A percentile compares a stretch with the other conserved stretches of the same genome.
These are phyloP conservation scores for Miniopterus natalensis DNA, from an alignment of 2,113 vertebrate species.

Conservation along the genomic window DNA sequence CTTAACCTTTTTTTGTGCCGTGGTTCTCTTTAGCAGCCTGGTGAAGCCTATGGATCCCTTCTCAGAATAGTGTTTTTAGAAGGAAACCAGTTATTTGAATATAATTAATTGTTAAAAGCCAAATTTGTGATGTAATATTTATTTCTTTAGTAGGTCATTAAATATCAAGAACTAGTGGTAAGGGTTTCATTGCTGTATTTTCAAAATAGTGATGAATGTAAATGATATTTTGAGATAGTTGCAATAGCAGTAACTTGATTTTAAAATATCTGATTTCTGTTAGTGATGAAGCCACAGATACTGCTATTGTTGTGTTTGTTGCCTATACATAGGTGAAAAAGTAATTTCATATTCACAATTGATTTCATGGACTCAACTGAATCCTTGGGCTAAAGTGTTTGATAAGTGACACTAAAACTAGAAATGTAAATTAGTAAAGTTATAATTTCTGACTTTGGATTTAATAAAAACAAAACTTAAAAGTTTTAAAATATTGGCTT, in stretches of 20 bases:
- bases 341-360: slow-evolving; percentile 33
- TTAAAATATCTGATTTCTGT: slow-evolving; percentile 35
- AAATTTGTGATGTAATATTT: not conserved
- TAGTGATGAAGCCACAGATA: not conserved
- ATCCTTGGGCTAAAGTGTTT: slow-evolving; percentile 44
- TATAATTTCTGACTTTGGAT: not conserved
- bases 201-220: not conserved
- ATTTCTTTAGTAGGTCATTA: not conserved
- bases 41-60: not conserved
- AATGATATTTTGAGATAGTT: slow-evolving; percentile 9
- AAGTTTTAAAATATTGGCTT: slow-evolving; percentile 11
- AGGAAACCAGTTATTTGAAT: slow-evolving; percentile 28
- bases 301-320: not conserved
- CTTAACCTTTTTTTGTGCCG: not conserved
- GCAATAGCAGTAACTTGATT: not conserved
- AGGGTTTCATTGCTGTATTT: not conserved
- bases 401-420: not conserved
- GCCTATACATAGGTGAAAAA: not conserved
- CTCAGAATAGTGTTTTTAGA: not conserved
- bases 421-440: slow-evolving; percentile 19
- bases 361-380: not conserved
- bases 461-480: slow-evolving; percentile 35
- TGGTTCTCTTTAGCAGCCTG: not conserved
- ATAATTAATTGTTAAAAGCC: slow-evolving; percentile 1
- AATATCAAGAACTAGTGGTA: not conserved